Evolutionary conservation across 30 jellyfish, hydroid and myxozoan genomes (phyloP), one percentile per base, ranked within the genome.

Genomic region (Chrysaora quinquecirrha): DNA sequence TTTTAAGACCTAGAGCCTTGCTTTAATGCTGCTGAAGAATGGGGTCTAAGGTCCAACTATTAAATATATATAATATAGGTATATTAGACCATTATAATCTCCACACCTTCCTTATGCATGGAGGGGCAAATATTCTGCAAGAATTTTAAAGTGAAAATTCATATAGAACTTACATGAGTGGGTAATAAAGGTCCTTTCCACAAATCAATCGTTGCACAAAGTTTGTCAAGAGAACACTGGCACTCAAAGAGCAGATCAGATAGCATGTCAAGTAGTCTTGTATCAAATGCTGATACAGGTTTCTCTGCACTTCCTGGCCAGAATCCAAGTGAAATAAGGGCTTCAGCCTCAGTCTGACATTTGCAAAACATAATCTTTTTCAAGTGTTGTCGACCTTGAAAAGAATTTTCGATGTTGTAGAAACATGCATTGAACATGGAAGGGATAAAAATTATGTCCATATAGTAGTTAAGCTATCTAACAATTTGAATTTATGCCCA

Each of bases 261-360:
- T 24, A 65, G 34, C 25, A 65, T 32, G 27, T 27, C 22, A 12
- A 65, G 54, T 32, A 65, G 77, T 30, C 48, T 27, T 52, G 30
- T 65, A 30, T 4, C 77, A 65, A 65, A 65, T 20, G 54, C 77
- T 20, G 34, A 10, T 19, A 14, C 54, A 6, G 77, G 77, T 65
- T 35, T 65, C 34, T 65, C 77, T 24, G 30, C 28, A 0, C 31
- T 60, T 1, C 73, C 73, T 0, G 73, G 73, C 73, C 73, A 60
- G 73, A 19, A 60, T 60, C 73, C 73, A 24, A 60, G 19, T 11
- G 2, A 24, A 65, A 65, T 52, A 6, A 65, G 54, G 18, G 77
- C 49, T 30, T 1, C 77, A 0, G 77, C 77, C n/a, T 65, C 77
- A 20, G 54, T 19, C 54, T 65, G 49, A 35, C 77, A 65, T 65